Percentiles rank a stretch among this genome's conserved stretches.
These are phyloP conservation scores for Eulemur coronatus DNA, from an alignment of 2,797 vertebrate genomes.

Conservation along the genomic window DNA sequence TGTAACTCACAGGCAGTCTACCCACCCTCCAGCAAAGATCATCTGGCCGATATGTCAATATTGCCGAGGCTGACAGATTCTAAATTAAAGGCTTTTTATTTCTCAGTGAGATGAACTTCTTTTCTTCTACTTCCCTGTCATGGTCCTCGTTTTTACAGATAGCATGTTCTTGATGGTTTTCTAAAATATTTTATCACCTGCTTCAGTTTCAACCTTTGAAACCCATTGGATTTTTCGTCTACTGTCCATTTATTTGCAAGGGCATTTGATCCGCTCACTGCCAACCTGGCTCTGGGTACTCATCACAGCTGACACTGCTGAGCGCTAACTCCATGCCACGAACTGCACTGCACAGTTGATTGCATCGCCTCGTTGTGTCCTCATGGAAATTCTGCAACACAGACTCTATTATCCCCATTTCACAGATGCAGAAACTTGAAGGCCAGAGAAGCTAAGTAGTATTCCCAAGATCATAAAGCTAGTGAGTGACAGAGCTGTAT, in stretches of 20 bases:
- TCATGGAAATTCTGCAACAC: neutral
- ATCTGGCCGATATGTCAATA: neutral
- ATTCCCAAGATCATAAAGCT: neutral
- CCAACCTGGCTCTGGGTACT: neutral
- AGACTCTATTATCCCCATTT: neutral
- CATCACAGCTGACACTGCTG: accelerated
- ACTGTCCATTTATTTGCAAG: accelerated
- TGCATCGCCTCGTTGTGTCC: neutral
- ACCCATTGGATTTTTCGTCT: neutral
- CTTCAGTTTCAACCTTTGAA: neutral
- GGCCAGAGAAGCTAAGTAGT: neutral
- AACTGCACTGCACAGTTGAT: neutral
- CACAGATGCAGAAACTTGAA: neutral
- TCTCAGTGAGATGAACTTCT: neutral
- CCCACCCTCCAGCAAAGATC: neutral
- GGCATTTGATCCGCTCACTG: neutral
- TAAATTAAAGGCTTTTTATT: neutral
- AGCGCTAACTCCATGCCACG: accelerated
- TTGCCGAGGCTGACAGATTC: neutral
- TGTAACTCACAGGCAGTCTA: neutral
- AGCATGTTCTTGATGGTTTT: neutral
- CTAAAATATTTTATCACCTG: neutral
- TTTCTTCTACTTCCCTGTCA: neutral
- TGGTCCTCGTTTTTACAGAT: neutral
- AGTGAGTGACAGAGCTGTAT: accelerated